phyloP scores from a whole-genome alignment of 2,888 invertebrate genomes.

The Campoletis raptor region DNA sequence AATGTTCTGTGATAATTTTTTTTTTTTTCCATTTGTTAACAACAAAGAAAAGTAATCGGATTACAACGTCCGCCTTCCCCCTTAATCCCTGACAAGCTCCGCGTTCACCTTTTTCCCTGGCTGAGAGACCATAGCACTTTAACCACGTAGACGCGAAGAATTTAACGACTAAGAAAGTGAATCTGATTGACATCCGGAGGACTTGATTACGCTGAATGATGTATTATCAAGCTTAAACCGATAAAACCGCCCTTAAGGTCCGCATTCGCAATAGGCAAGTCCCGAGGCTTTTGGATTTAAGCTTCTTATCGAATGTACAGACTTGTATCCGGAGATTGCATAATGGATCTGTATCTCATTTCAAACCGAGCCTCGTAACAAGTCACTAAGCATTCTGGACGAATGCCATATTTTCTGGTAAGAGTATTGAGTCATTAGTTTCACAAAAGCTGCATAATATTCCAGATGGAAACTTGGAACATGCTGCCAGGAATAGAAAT shows the following conservation, averaged over 20 bases:
- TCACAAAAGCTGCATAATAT: neutral
- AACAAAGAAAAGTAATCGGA: constrained; percentile 27
- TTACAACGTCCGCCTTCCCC: constrained; percentile 5
- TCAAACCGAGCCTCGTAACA: neutral
- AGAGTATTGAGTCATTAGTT: neutral
- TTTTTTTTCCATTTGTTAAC: neutral
- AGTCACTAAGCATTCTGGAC: neutral
- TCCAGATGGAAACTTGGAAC: neutral
- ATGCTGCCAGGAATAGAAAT: neutral
- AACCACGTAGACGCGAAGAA: constrained; percentile 5
- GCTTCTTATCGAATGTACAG: constrained; percentile 12
- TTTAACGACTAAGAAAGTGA: constrained; percentile 31
- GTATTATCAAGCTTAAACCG: constrained; percentile 22
- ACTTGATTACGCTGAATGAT: constrained; percentile 33
- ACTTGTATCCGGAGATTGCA: constrained; percentile 1
- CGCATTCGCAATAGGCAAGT: constrained; percentile 8
- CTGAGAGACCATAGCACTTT: constrained; percentile 3
- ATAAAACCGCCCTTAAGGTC: constrained; percentile 8
- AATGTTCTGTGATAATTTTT: neutral
- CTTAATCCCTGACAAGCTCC: constrained; percentile 51
- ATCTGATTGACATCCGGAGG: constrained; percentile 39
- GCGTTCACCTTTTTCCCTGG: neutral
- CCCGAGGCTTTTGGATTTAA: constrained; percentile 1
- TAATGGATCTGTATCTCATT: neutral
- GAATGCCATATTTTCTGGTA: neutral